Conservation (phyloP, 2,797 vertebrate species). For the Peromyscus melanophrys region DNA sequence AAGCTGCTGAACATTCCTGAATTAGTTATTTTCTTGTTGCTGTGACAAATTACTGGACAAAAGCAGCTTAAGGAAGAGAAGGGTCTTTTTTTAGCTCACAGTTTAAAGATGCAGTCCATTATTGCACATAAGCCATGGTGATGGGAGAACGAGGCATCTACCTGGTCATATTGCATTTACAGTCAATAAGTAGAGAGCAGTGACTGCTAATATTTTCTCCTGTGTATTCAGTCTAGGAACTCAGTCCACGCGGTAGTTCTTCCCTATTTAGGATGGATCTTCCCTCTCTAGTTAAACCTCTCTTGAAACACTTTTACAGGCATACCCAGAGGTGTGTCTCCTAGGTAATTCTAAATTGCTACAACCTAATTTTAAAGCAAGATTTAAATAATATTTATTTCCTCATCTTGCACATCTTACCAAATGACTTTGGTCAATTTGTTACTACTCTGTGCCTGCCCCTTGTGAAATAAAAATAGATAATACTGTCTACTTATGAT, state of each 20-base stretch:
- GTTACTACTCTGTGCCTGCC: neutral
- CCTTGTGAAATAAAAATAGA: neutral
- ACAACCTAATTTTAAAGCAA: neutral
- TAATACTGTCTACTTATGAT: neutral
- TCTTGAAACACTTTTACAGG: neutral
- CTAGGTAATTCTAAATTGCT: neutral
- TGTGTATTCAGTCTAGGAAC: neutral
- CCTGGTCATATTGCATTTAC: neutral
- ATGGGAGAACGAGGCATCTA: neutral
- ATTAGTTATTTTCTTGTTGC: neutral
- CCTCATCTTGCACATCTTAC: neutral
- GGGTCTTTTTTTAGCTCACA: neutral
- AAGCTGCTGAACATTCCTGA: neutral
- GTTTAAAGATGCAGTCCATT: neutral
- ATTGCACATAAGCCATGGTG: neutral
- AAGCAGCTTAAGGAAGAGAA: neutral
- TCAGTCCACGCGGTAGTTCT: neutral
- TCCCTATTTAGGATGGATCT: no score
- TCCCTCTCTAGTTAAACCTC: neutral
- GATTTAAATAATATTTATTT: neutral
- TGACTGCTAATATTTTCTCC: neutral
- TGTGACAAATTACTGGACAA: neutral
- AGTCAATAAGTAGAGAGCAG: neutral
- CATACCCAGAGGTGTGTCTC: neutral
- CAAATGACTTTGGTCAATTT: neutral